phyloP scores from a whole-genome alignment of 2,113 vertebrate species.

The Bubo blakistoni region DNA sequence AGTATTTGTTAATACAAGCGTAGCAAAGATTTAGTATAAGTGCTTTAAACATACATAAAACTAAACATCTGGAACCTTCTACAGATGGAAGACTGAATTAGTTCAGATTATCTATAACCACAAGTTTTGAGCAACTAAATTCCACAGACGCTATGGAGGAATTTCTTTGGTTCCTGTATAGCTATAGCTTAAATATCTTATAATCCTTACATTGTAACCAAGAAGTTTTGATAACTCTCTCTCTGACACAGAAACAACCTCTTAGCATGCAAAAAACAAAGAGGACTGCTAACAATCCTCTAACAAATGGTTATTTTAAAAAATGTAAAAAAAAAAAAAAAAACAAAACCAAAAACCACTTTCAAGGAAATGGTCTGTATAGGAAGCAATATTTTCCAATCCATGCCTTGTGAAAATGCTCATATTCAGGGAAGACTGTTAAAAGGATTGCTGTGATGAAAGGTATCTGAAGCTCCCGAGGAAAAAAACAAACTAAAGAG shows the following conservation, averaged over 20 bases:
- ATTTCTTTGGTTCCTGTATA: neutral
- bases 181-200: neutral
- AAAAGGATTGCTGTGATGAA: neutral
- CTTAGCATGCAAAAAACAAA: neutral
- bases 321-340: neutral
- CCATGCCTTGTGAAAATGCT: neutral
- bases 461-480: neutral
- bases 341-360: neutral
- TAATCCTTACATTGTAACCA: neutral
- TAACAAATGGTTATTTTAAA: neutral
- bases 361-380: neutral
- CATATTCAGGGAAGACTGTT: neutral
- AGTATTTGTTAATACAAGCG: neutral
- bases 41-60: neutral
- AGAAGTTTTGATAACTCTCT: neutral
- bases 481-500: neutral
- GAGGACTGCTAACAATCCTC: neutral
- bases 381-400: neutral
- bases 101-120: neutral
- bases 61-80: neutral
- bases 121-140: neutral
- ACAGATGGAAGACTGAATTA: neutral
- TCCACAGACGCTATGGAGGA: neutral
- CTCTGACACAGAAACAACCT: neutral
- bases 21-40: neutral